Conservation (phyloP, 35 echinoderm and acorn worm genomes). For the Patiria miniata region DNA sequence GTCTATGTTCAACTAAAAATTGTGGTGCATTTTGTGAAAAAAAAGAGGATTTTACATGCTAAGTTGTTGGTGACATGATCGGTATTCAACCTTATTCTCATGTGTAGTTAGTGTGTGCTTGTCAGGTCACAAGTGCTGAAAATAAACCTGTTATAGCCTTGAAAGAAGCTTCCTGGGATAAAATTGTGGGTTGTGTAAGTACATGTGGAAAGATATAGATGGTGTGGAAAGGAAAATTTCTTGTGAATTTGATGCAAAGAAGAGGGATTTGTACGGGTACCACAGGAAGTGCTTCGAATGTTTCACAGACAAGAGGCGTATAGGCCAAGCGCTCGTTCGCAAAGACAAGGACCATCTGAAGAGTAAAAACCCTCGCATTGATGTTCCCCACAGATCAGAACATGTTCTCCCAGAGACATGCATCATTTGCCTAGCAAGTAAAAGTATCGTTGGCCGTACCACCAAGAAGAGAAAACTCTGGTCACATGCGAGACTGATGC, state of each 20-base stretch:
- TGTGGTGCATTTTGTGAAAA: not conserved
- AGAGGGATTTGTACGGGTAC: not conserved
- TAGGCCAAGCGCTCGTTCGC: not conserved
- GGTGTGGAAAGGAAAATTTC: not conserved
- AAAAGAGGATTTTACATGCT: not conserved
- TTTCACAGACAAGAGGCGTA: not conserved
- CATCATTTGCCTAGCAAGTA: not conserved
- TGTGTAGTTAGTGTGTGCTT: not conserved
- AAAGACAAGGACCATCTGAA: not conserved
- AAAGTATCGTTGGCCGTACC: not conserved
- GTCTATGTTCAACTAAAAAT: not conserved
- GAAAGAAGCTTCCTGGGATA: not conserved
- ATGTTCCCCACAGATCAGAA: not conserved
- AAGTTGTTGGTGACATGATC: not conserved
- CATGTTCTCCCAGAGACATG: not conserved
- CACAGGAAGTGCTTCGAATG: not conserved
- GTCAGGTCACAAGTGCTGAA: not conserved
- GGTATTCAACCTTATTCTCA: not conserved
- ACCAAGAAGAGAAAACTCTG: not conserved
- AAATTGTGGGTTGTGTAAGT: not conserved
- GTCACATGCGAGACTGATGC: slow-evolving; percentile 2
- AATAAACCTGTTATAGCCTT: slow-evolving; percentile 7
- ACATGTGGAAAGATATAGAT: slow-evolving; percentile 19
- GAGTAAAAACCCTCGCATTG: not conserved
- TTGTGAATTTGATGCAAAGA: not conserved